Percentiles rank a stretch among this genome's conserved stretches.
Conservation (phyloP, 2,113 vertebrate genomes). For the Spea bombifrons region DNA sequence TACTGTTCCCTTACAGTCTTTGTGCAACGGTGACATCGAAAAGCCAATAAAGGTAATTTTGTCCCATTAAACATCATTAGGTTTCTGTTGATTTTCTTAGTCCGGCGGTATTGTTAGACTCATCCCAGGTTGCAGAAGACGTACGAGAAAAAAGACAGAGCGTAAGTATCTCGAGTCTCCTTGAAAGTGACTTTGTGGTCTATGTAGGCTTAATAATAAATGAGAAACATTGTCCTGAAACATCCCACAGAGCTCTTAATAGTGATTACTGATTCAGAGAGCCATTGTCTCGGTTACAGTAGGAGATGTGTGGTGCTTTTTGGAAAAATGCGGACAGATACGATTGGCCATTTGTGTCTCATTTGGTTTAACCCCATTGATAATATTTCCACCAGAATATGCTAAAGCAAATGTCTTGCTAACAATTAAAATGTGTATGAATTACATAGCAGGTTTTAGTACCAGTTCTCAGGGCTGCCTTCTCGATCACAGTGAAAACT, state of each 20-base stretch:
- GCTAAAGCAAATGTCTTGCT: too few relatives aligned
- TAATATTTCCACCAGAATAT: too few relatives aligned
- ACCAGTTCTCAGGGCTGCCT: too few relatives aligned
- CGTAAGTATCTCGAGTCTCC: neutral
- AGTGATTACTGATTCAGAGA: neutral
- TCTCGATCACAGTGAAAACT: too few relatives aligned
- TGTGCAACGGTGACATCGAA: constrained; percentile 90
- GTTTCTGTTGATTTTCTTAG: neutral
- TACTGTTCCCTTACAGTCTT: constrained; percentile 88
- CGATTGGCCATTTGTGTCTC: too few relatives aligned
- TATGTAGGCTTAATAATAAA: neutral
- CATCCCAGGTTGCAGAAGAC: neutral
- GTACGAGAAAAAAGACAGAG: neutral
- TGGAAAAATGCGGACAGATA: too few relatives aligned
- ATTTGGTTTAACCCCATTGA: too few relatives aligned
- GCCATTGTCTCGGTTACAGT: neutral
- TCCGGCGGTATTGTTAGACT: neutral
- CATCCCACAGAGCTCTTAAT: neutral
- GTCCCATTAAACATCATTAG: neutral
- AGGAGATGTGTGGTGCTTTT: neutral
- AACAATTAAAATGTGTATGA: too few relatives aligned
- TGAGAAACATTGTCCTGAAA: neutral
- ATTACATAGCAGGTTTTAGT: too few relatives aligned
- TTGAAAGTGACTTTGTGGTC: constrained; percentile 5
- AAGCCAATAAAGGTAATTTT: constrained; percentile 83